phyloP scores from a whole-genome alignment of 2,888 invertebrate species.

The Phrixothrix hirtus region DNA sequence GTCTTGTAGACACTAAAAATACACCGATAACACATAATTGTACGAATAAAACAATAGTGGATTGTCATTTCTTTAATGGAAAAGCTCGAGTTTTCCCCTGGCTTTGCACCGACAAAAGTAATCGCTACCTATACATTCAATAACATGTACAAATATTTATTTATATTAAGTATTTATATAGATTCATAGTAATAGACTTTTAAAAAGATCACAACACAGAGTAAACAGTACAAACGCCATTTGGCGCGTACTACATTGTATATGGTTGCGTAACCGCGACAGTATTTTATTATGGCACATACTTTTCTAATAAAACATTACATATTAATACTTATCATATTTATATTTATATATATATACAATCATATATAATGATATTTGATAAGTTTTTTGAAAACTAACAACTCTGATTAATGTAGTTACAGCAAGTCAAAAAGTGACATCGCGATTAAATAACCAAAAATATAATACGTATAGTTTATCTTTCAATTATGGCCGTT shows the following conservation, averaged over 20 bases:
- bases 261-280: constrained; percentile 28
- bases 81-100: constrained; percentile 41
- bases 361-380: neutral
- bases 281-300: constrained; percentile 22
- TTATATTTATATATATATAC: neutral
- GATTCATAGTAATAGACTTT: constrained; percentile 59
- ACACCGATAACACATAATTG: constrained; percentile 49
- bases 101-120: constrained; percentile 35
- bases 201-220: constrained; percentile 60
- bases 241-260: constrained; percentile 35
- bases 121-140: constrained; percentile 48
- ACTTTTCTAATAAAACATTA: constrained; percentile 4
- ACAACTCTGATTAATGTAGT: too few relatives aligned
- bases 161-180: constrained; percentile 54
- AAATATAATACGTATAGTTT: constrained; percentile 41
- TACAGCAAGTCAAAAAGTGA: neutral
- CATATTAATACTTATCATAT: constrained; percentile 1
- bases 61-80: constrained; percentile 53
- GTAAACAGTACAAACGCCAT: constrained; percentile 50
- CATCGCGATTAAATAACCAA: constrained; percentile 27
- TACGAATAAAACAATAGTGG: constrained; percentile 51
- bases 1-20: constrained; percentile 50
- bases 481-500: constrained; percentile 50
- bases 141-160: constrained; percentile 57
- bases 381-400: too few relatives aligned